Evolutionary conservation across 2,888 invertebrate species (phyloP).

Genomic region (Diaphora mendica): DNA sequence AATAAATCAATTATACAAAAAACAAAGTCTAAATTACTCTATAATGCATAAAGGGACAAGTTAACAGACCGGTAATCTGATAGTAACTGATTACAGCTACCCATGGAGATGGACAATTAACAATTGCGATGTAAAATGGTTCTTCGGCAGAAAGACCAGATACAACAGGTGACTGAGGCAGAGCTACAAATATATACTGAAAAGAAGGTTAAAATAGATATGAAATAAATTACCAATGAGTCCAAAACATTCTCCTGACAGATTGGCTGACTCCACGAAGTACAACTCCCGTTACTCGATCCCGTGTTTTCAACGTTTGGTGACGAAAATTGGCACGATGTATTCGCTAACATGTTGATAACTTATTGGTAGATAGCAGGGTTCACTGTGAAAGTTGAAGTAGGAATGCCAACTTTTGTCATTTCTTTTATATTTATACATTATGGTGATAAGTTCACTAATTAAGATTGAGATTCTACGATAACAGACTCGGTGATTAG

Average conservation of each 20-base stretch:
- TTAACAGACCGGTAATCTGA: too few relatives aligned
- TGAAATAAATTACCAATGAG: constrained; percentile 52
- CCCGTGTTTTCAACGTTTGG: constrained; percentile 26
- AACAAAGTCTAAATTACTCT: too few relatives aligned
- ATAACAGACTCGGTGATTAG: too few relatives aligned
- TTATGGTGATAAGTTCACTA: constrained; percentile 57
- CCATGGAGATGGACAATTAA: too few relatives aligned
- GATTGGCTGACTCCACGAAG: constrained; percentile 52
- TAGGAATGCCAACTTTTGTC: constrained; percentile 54
- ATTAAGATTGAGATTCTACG: constrained; percentile 36
- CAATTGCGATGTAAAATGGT: too few relatives aligned
- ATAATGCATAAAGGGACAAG: too few relatives aligned
- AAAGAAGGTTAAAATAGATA: constrained; percentile 7
- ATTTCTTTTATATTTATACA: constrained; percentile 64
- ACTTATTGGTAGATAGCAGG: constrained; percentile 31
- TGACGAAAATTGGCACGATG: constrained; percentile 29
- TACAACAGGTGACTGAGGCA: too few relatives aligned
- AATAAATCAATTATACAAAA: too few relatives aligned
- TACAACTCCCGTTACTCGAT: constrained; percentile 41
- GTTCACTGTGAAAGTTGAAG: constrained; percentile 57
- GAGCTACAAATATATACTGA: not conserved
- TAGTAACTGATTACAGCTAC: too few relatives aligned
- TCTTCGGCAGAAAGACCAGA: too few relatives aligned
- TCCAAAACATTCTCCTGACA: constrained; percentile 35
- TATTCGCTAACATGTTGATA: constrained; percentile 47